Evolutionary conservation across 2,797 vertebrate species (phyloP), one percentile per base, ranked within the genome.

Genomic region (Arctocebus calabarensis): DNA sequence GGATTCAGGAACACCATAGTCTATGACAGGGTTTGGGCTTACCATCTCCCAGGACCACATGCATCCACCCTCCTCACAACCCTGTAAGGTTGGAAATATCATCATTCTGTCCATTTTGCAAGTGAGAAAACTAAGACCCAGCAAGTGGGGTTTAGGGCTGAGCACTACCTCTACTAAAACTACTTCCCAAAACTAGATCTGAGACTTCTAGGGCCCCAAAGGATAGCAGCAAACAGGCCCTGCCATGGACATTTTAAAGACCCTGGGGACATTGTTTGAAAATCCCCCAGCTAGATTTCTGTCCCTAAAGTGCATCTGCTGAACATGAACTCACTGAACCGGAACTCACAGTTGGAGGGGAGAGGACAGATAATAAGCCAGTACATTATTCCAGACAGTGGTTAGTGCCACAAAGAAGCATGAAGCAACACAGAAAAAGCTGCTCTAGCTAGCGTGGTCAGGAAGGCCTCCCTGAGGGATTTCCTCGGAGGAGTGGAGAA

Each of bases 401-500:
- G 61, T 11, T 1, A 32, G 19, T 3, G 23, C 40, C 29, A 0
- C 7, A 3, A 57, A 62, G 82, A 48, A 37, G 37, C 32, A 19
- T 4, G 2, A 2, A 3, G 66, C 19, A 1, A 0, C 25, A 16
- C 0, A 64, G 74, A 66, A 22, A 71, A 74, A 29, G n/a, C 45
- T 84, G 4, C 64, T 70, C 1, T 16, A 6, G 52, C 29, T 29
- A 37, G 16, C 0, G 0, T 25, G 16, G 11, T 71, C 57, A 0
- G 27, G 59, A 87, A 94, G 90, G 40, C 62, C 32, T 82, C 84
- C 57, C 27, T 3, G 66, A 86, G 81, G 45, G 52, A 77, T 55
- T 68, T 61, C 73, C n/a, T n/a, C 13, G 2, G 29, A 71, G 29
- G 34, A 70, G n/a, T 23, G 0, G 8, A 64, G 64, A 52, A 70